A percentile compares a stretch with the other conserved stretches of the same genome.
Evolutionary conservation across 2,113 vertebrate genomes (phyloP).

Genomic region (Lepisosteus osseus): DNA sequence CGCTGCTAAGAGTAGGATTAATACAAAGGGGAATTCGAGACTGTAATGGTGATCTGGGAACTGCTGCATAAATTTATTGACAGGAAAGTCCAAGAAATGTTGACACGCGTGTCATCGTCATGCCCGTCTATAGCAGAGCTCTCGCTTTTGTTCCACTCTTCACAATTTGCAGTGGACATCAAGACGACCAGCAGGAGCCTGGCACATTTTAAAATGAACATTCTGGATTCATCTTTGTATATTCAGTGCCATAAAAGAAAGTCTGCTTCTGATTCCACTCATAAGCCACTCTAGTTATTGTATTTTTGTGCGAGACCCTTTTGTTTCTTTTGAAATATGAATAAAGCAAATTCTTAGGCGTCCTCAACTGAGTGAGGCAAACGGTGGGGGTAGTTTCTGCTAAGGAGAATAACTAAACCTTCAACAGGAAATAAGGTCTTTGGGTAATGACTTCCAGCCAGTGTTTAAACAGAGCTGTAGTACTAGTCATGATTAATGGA

Average conservation of each 20-base stretch:
- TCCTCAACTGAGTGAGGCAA: constrained; percentile 52
- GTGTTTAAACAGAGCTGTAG: constrained; percentile 65
- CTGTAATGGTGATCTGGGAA: neutral
- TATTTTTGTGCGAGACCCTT: neutral
- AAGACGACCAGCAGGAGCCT: neutral
- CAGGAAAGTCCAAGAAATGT: constrained; percentile 2
- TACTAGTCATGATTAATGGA: constrained; percentile 19
- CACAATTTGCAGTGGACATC: neutral
- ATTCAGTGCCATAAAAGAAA: too few species aligned
- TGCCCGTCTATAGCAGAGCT: neutral
- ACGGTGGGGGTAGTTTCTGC: constrained; percentile 54
- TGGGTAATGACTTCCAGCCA: constrained; percentile 76
- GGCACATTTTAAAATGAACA: too few species aligned
- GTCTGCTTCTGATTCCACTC: neutral
- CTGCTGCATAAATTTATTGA: neutral
- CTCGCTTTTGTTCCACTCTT: neutral
- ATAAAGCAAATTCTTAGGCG: neutral
- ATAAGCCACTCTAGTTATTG: neutral
- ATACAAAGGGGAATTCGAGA: constrained; percentile 2
- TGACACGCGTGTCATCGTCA: neutral
- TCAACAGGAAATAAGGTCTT: constrained; percentile 75
- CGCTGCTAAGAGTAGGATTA: too few species aligned
- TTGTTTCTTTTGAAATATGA: neutral
- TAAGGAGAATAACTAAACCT: constrained; percentile 54
- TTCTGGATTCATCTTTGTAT: too few species aligned